These are phyloP conservation scores for Myotis brandtii DNA, from an alignment of 2,113 vertebrate genomes.

Conservation along the genomic window DNA sequence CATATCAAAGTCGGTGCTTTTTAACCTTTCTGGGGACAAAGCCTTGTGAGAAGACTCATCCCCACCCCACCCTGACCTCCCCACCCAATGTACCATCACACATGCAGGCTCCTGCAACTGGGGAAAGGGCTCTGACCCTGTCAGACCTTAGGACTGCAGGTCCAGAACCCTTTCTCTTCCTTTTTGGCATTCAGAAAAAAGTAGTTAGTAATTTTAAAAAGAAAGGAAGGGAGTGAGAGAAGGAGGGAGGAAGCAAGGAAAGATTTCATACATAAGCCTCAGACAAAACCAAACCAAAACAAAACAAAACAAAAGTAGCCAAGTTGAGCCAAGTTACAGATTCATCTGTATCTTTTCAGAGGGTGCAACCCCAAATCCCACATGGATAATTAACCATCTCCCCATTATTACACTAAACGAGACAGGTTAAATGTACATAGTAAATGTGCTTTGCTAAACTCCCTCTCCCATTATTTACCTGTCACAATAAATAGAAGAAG, in stretches of 20 bases:
- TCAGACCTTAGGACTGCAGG: background rate
- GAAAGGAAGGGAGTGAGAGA: too few species aligned
- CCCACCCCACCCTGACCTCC: background rate
- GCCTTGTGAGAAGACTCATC: background rate
- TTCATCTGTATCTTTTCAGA: background rate
- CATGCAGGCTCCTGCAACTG: accelerated
- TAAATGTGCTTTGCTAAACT: background rate
- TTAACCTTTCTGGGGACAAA: background rate
- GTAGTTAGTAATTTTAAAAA: background rate
- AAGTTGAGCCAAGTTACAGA: background rate
- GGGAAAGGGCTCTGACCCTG: background rate
- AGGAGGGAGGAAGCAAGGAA: background rate
- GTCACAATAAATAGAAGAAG: background rate
- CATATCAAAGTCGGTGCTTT: background rate
- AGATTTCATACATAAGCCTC: background rate
- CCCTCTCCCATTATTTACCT: background rate
- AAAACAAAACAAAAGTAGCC: background rate
- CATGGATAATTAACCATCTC: background rate
- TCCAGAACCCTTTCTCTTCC: background rate
- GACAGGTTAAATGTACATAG: background rate
- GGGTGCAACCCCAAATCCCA: background rate
- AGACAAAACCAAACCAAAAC: background rate
- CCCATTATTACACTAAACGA: background rate
- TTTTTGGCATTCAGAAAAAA: background rate
- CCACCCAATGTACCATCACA: too few species aligned